Evolutionary conservation across 2,888 invertebrate genomes (phyloP).

Genomic region (Volucella inanis): DNA sequence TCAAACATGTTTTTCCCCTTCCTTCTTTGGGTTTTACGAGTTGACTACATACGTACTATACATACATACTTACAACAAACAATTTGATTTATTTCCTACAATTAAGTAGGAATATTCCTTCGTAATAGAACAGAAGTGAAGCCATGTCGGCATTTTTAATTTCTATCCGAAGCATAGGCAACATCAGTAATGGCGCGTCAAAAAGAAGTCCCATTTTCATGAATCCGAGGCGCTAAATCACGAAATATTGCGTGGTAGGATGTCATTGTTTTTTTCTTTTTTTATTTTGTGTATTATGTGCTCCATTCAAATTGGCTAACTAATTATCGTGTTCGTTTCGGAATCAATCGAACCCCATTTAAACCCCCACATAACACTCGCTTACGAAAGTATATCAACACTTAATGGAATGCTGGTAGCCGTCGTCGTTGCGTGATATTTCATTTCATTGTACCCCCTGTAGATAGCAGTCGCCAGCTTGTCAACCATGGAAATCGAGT

Average conservation of each 20-base stretch:
- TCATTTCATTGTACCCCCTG: conserved; percentile 24
- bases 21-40: no score
- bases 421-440: conserved; percentile 23
- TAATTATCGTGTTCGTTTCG: conserved; percentile 10
- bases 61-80: conserved; percentile 18
- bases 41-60: neutral
- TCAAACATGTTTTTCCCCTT: no score
- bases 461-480: conserved; percentile 16
- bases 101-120: conserved; percentile 58
- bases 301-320: neutral
- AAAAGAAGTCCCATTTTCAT: neutral
- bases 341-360: conserved; percentile 33
- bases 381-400: conserved; percentile 52
- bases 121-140: neutral
- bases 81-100: conserved; percentile 64
- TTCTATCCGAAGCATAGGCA: conserved; percentile 33
- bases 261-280: conserved; percentile 42
- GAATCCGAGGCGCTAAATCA: conserved; percentile 51
- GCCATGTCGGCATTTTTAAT: conserved; percentile 41
- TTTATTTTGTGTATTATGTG: neutral
- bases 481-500: conserved; percentile 1
- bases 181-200: neutral
- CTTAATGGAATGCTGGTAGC: conserved; percentile 42
- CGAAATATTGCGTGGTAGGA: conserved; percentile 67
- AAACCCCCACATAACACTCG: conserved; percentile 15